Evolutionary conservation across 2,888 invertebrate genomes (phyloP), one percentile per base, ranked within the genome.

Genomic region (Apodemia mormo): DNA sequence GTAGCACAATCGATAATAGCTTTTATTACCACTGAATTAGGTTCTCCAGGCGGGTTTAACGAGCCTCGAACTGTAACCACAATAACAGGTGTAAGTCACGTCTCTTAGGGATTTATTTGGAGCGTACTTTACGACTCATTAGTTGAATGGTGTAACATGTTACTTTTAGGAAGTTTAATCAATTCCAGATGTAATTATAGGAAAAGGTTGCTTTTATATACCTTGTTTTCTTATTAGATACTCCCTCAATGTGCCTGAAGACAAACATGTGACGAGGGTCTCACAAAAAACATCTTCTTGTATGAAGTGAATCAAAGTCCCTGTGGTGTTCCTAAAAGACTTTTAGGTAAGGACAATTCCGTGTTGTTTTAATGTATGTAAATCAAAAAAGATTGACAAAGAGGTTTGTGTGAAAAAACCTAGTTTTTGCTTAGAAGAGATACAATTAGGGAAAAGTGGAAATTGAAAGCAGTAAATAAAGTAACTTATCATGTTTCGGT

Each of bases 11-110:
- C 37, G 58, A 71, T 71, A 71, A 70, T 68, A 29, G 70, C 65
- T 61, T 65, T 72, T 72, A 68, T 70, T 69, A 66, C 66, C 30
- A 67, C 37, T 66, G 56, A 14, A 61, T 72, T 72, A 67, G 67
- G 72, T 66, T 33, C 37, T n/a, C 12, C 30, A 37, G 29, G 37
- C 37, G n/a, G 33, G 37, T 7, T 37, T 14, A 33, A 33, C 14
- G 58, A 61, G 74, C 68, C 71, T 74, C 73, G 69, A 73, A 77
- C 75, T 75, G 74, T 72, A 75, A 77, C 76, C 80, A 76, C 78
- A 80, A 79, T 81, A 82, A 82, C 83, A 83, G 81, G 81, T 83
- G 81, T 79, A 74, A 76, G 73, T 71, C 70, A 72, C 71, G 73
- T 70, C 72, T 74, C 74, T 72, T 65, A 72, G 72, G 73, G 77